A percentile compares a stretch with the other conserved stretches of the same genome.
These are phyloP conservation scores for Cephus rjabovi DNA, from an alignment of 2,888 invertebrate species.

Conservation along the genomic window DNA sequence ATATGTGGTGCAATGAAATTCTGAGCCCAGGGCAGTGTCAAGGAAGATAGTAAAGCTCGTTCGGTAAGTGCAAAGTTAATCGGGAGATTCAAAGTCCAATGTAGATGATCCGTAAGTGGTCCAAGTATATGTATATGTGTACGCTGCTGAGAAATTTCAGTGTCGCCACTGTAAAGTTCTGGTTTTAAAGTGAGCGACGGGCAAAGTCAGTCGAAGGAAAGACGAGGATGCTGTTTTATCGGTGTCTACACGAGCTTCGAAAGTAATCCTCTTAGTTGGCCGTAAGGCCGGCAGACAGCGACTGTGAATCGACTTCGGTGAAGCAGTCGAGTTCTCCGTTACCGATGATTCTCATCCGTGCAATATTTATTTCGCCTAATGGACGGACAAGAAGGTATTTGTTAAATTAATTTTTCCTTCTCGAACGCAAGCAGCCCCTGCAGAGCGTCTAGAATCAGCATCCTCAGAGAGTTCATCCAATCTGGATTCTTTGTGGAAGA, in stretches of 20 bases:
- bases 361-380: background rate
- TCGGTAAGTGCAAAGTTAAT: background rate
- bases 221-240: slow-evolving; percentile 54
- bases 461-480: background rate
- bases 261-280: slow-evolving; percentile 57
- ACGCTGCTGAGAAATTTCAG: background rate
- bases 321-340: background rate
- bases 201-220: background rate
- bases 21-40: background rate
- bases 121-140: background rate
- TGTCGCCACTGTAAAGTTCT: background rate
- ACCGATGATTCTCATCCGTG: background rate
- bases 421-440: background rate
- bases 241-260: slow-evolving; percentile 48
- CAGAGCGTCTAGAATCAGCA: background rate
- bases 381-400: background rate
- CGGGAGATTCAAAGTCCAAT: background rate
- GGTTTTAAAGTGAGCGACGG: background rate
- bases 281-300: slow-evolving; percentile 44
- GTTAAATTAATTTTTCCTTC: background rate
- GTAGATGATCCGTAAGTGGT: background rate
- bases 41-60: background rate
- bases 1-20: background rate
- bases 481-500: background rate
- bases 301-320: slow-evolving; percentile 25